These are phyloP conservation scores for Antheraea assamensis DNA, from an alignment of 2,888 invertebrate species.

Conservation along the genomic window DNA sequence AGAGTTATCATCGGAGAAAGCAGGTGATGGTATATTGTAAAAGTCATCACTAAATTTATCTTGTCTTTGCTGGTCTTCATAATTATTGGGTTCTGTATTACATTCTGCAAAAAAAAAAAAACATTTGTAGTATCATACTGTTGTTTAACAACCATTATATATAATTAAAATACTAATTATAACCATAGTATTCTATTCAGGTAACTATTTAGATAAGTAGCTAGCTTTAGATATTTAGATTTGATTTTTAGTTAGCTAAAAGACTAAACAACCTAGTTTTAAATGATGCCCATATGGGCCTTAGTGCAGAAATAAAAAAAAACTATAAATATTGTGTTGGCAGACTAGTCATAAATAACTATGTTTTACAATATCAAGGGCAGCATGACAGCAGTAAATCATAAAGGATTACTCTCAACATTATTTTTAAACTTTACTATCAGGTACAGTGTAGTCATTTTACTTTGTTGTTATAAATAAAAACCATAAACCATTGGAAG, in stretches of 20 bases:
- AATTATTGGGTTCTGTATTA: slow-evolving; percentile 37
- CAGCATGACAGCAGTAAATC: too few species aligned
- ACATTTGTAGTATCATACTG: background rate
- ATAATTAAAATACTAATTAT: too few species aligned
- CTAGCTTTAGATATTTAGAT: too few species aligned
- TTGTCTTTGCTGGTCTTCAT: slow-evolving; percentile 35
- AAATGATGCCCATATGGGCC: too few species aligned
- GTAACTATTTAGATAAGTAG: background rate
- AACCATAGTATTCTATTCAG: background rate
- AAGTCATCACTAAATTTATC: slow-evolving; percentile 55
- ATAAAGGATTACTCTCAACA: too few species aligned
- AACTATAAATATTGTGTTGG: background rate
- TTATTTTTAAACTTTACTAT: too few species aligned
- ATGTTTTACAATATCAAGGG: background rate
- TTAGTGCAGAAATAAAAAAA: too few species aligned
- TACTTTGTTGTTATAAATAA: too few species aligned
- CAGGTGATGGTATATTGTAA: slow-evolving; percentile 59
- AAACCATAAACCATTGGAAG: too few species aligned
- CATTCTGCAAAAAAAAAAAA: slow-evolving; percentile 33
- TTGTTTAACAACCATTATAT: background rate
- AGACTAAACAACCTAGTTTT: too few species aligned
- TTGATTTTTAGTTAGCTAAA: too few species aligned
- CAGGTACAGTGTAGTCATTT: too few species aligned
- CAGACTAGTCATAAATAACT: background rate
- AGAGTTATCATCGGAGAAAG: slow-evolving; percentile 53